These are phyloP conservation scores for Antennarius striatus DNA, from an alignment of 2,113 vertebrate species.

Conservation along the genomic window DNA sequence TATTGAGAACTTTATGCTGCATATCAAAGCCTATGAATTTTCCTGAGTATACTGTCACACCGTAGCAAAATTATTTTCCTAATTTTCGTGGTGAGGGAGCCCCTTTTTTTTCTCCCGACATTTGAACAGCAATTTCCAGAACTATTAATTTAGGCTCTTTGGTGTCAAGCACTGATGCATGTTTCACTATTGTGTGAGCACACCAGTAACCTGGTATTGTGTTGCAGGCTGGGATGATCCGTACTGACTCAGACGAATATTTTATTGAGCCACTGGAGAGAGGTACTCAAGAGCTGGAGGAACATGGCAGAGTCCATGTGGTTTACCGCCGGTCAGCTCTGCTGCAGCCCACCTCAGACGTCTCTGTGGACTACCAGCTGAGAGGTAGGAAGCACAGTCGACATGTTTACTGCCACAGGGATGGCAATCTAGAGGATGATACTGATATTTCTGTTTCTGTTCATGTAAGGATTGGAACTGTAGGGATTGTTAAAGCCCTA, in stretches of 20 bases:
- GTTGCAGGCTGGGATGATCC: constrained; percentile 94
- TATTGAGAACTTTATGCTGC: no score
- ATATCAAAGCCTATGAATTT: no score
- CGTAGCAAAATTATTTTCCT: neutral
- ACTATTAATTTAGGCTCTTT: no score
- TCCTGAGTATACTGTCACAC: no score
- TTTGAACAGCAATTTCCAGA: neutral
- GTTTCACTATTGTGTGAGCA: neutral
- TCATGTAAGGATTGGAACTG: no score
- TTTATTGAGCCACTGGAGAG: constrained; percentile 97
- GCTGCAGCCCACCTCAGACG: constrained; percentile 62
- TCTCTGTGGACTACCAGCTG: constrained; percentile 77
- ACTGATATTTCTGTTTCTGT: no score
- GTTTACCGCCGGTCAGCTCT: constrained; percentile 91
- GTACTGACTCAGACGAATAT: constrained; percentile 91
- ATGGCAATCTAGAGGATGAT: neutral
- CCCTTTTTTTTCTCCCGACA: no score
- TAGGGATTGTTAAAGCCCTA: no score
- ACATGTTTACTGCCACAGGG: fast-evolving
- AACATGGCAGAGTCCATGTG: constrained; percentile 89
- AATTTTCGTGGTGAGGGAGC: neutral
- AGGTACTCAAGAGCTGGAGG: constrained; percentile 91
- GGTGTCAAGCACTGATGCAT: no score
- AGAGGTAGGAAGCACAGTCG: constrained; percentile 55
- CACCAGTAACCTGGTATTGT: neutral